Evolutionary conservation across 2,797 vertebrate genomes (phyloP).

Genomic region (Melanotaenia maccullochi): DNA sequence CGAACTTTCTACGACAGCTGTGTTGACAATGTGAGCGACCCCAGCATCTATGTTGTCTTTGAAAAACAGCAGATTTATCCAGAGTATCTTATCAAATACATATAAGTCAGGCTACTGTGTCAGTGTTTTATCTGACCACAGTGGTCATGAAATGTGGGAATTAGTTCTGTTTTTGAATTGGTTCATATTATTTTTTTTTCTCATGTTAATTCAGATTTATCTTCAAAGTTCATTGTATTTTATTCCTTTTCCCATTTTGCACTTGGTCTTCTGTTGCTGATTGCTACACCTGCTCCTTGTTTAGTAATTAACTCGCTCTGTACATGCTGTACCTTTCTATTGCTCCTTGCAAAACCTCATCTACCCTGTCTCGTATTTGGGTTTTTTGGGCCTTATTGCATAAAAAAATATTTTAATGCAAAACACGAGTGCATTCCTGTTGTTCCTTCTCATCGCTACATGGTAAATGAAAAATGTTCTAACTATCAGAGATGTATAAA

Average conservation of each 20-base stretch:
- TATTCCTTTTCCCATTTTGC: not conserved
- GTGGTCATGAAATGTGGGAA: too few relatives aligned
- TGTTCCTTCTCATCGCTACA: not conserved
- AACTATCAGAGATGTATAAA: not conserved
- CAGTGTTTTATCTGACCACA: not conserved
- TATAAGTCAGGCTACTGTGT: constrained; percentile 24
- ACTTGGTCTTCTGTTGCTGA: not conserved
- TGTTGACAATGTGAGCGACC: constrained; percentile 81
- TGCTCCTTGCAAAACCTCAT: too few relatives aligned
- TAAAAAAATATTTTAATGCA: too few relatives aligned
- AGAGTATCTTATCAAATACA: constrained; percentile 90
- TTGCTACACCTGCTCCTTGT: not conserved
- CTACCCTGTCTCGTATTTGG: not conserved
- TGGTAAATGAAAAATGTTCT: not conserved
- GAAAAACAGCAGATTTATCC: constrained; percentile 95
- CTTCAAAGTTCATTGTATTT: too few relatives aligned
- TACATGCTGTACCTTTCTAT: too few relatives aligned
- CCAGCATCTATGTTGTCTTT: constrained; percentile 92
- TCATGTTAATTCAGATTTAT: not conserved
- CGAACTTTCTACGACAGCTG: constrained; percentile 88
- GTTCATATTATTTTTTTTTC: not conserved
- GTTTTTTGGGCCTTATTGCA: too few relatives aligned
- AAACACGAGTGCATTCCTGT: not conserved
- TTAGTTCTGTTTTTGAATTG: not conserved
- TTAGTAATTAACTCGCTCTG: not conserved